A percentile compares a stretch with the other conserved stretches of the same genome.
These are phyloP conservation scores for Sakesphorus luctuosus DNA, from an alignment of 2,113 vertebrate species.

Conservation along the genomic window DNA sequence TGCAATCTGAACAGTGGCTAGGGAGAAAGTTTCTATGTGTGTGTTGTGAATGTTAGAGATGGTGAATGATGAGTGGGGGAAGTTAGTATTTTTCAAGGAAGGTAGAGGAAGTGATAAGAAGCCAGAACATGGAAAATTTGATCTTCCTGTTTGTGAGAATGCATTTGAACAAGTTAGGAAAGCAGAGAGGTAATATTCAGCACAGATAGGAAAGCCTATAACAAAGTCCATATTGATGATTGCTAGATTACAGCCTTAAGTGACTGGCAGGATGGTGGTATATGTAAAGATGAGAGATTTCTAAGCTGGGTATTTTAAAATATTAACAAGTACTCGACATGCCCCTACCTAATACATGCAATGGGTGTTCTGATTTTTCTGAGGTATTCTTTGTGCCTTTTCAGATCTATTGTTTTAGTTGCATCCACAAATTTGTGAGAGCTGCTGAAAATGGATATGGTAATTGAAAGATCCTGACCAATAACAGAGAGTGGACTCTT, in stretches of 20 bases:
- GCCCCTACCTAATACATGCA: background rate
- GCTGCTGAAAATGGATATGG: background rate
- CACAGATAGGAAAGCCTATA: background rate
- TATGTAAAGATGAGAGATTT: background rate
- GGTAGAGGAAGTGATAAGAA: background rate
- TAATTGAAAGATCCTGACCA: background rate
- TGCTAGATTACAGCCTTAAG: background rate
- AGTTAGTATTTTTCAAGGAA: background rate
- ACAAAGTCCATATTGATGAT: background rate
- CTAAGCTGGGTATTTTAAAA: background rate
- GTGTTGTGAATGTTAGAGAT: background rate
- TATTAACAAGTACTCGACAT: background rate
- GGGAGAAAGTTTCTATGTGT: background rate
- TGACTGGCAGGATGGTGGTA: background rate
- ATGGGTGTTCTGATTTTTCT: background rate
- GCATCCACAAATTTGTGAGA: background rate
- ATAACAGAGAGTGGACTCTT: background rate
- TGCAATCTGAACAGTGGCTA: background rate
- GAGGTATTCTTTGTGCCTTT: background rate
- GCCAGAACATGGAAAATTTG: background rate
- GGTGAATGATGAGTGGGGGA: too few species aligned
- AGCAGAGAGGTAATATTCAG: background rate
- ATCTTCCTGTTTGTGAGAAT: background rate
- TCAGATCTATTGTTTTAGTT: accelerated
- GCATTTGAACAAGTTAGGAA: background rate